Base-by-base conservation (phyloP, 2,888 invertebrate genomes). In the Melanargia galathea region DNA sequence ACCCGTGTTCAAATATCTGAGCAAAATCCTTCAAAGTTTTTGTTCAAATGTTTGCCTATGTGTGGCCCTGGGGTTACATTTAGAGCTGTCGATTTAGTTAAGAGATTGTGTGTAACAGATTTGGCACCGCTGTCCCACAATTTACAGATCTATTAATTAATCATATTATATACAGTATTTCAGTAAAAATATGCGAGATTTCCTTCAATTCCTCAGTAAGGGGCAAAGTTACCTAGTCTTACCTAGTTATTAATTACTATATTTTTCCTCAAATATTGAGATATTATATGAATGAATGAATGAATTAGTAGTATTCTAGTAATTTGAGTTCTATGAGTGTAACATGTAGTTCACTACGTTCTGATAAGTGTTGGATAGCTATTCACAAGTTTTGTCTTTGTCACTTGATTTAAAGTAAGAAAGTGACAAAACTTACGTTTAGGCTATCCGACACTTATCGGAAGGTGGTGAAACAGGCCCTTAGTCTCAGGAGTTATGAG, bases 221-320 rank as follows among this genome's bases (percentile, higher is more conserved):
- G 72, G 71, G 70, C 67, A 68, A 72, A 20, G 10, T 35, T 52
- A 52, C 13, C 13, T 26, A 26, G 6, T 52, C 7, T 20, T 52
- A 35, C 20, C 18, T 51, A 51, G 11, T 51, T 18, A 43, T 65
- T 66, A 26, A 58, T 52, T 51, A 54, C 60, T 67, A 60, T 18
- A 18, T 24, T 72, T 74, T 72, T 65, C 72, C 87, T 86, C 86
- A 87, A 86, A 87, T 87, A 86, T 87, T 86, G 87, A 87, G 87
- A 78, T 85, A 86, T 84, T 59, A 46, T 33, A 71, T 30, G n/a
- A n/a, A n/a, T n/a, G n/a, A n/a, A n/a, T n/a, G n/a, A n/a, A n/a
- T n/a, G n/a, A n/a, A n/a, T n/a, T n/a, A n/a, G n/a, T n/a, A n/a
- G n/a, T n/a, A n/a, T n/a, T n/a, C n/a, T n/a, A n/a, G 72, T 73